Evolutionary conservation across 2,797 vertebrate species (phyloP), one percentile per base, ranked within the genome.

Genomic region (Coranthus polyacanthus): DNA sequence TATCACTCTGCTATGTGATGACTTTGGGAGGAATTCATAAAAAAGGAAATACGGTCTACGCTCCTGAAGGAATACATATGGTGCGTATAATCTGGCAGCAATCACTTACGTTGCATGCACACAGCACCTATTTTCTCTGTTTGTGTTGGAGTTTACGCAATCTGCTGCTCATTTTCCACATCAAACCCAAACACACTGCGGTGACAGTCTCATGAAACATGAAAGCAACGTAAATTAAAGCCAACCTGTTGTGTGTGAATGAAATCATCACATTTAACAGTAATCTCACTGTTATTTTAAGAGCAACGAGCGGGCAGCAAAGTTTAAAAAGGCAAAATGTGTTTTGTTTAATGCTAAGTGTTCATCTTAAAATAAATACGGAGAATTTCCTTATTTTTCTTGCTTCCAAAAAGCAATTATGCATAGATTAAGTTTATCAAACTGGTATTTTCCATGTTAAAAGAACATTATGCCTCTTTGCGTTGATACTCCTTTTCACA

Each of bases 371-470:
- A 91, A 90, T 80, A 90, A 92, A 92, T 78, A 83, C 6, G 29
- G 20, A 10, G 51, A 44, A 39, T 79, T 82, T 83, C 62, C 29
- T 65, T 69, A 59, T 75, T 83, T 85, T 74, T 62, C 49, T 65
- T 75, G 82, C 56, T 58, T 79, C 82, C 81, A 73, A 88, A 66
- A 86, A 78, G 80, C 87, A 89, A 88, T 93, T 89, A 91, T 26
- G 54, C 79, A 78, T 77, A 89, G 89, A 91, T 82, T 39, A 88
- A 89, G 68, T 85, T 86, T 85, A 71, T 87, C 84, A 71, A 82
- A 69, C 71, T 57, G 67, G 81, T 81, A 86, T 91, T 93, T 94
- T 94, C 91, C 90, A 89, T 91, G 91, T 91, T 89, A 91, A 93
- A 91, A 86, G 78, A 86, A 86, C 92, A 89, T 92, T 83, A 89